phyloP scores from a whole-genome alignment of 2,797 vertebrate genomes.

The Naso thynnoides region DNA sequence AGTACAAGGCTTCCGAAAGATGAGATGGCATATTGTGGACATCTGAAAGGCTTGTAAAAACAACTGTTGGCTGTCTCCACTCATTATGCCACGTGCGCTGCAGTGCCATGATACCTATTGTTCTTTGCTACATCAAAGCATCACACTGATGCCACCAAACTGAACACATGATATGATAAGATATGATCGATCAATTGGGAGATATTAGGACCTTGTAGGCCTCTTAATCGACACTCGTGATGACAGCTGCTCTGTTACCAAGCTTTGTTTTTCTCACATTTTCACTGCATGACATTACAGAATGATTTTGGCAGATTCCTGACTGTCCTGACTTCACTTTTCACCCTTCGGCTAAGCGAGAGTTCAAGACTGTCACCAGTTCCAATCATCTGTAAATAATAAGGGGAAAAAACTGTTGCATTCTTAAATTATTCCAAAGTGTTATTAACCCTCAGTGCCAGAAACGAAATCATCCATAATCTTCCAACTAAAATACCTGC shows the following conservation, averaged over 20 bases:
- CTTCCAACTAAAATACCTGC: constrained; percentile 18
- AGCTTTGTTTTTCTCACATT: constrained; percentile 59
- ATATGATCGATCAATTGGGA: constrained; percentile 23
- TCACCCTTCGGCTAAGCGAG: constrained; percentile 44
- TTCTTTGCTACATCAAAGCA: constrained; percentile 19
- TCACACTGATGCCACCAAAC: not conserved
- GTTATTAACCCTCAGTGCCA: constrained; percentile 15
- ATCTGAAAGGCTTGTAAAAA: constrained; percentile 2
- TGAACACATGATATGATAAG: constrained; percentile 6
- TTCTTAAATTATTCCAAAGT: constrained; percentile 26
- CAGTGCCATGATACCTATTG: constrained; percentile 10
- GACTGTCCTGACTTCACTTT: constrained; percentile 62
- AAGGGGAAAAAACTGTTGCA: constrained; percentile 30
- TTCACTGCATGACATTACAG: constrained; percentile 56
- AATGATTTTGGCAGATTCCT: constrained; percentile 55
- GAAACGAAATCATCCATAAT: constrained; percentile 25
- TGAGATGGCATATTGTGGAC: constrained; percentile 17
- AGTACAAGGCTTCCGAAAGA: constrained; percentile 16
- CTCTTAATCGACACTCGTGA: constrained; percentile 35
- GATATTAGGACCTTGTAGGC: constrained; percentile 13
- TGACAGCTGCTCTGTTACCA: constrained; percentile 53
- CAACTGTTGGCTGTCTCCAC: constrained; percentile 6
- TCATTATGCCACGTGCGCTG: not conserved
- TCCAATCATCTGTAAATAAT: constrained; percentile 45
- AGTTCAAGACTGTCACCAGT: constrained; percentile 31